Evolutionary conservation across 2,797 vertebrate genomes (phyloP), one percentile per base, ranked within the genome.

Genomic region (Cygnus olor): DNA sequence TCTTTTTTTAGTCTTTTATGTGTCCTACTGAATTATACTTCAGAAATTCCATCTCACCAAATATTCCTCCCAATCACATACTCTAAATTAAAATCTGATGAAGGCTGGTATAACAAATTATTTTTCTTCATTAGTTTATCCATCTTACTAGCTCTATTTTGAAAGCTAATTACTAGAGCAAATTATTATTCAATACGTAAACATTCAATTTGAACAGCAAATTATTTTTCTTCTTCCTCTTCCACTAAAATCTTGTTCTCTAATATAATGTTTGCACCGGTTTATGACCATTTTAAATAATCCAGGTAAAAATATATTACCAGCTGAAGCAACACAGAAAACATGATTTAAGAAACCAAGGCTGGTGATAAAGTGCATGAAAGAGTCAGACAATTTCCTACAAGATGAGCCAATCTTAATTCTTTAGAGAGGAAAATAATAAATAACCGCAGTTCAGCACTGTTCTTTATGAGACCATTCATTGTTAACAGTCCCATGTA

Each of bases 51-150:
- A 18, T 81, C 65, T 72, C 65, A 91, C 22, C 38, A 60, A 89
- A 72, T 83, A 89, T 47, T 82, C 34, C 19, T 84, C 80, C 47
- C 61, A 30, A 65, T 60, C 72, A 66, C 58, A 65, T n/a, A 56
- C 20, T 40, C 30, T 60, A 89, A 96, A 93, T 93, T 79, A 93
- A 89, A 87, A 80, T 85, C 88, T 84, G 1, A 5, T 34, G 49
- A 93, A 80, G 9, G 34, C 22, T 74, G 71, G 58, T 38, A 88
- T 28, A 95, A 80, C 14, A 92, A 88, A 95, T 87, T 72, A 27
- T 85, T 90, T 78, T 73, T 77, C 38, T 83, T 88, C 45, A 51
- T 84, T 89, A 84, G 44, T 85, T 92, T 95, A 93, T 94, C 73
- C 71, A 90, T 95, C 85, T 90, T 85, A 85, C 60, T 38, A 38